Base-by-base conservation (phyloP, 2,888 invertebrate genomes). In the Thyatira batis region DNA sequence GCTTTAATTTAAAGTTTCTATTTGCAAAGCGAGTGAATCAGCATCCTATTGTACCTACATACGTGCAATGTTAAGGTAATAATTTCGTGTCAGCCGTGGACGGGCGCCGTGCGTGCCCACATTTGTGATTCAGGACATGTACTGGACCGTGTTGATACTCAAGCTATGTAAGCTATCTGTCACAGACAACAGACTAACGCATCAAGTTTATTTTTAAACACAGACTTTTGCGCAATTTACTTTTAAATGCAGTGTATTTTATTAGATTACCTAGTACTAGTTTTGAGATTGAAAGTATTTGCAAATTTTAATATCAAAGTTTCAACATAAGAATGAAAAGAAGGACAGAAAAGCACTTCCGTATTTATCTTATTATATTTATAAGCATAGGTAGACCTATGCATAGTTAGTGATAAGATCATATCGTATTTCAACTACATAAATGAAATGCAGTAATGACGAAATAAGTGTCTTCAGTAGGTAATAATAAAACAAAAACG, bases 61-160 rank as follows among this genome's bases (percentile, higher is more conserved):
- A 52, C 13, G 44, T 59, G 61, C 51, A 53, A 63, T 65, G 63
- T 65, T 51, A 54, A 54, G 62, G 71, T 66, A 74, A 73, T 78
- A 78, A 69, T 70, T 78, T 69, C 60, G 60, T 71, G 71, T 80
- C 75, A 71, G 63, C 21, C 63, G 62, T 57, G 59, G 74, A 71
- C 72, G 53, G 58, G 61, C 54, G 63, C 50, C 45, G 65, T 76
- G 72, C 75, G 72, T 76, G 78, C 71, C 53, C 61, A 56, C 61
- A 55, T 72, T 79, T 73, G 58, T 60, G 55, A 84, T 82, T 76
- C 78, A 52, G 61, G 45, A 55, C 80, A 68, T 63, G 73, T 51
- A 44, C 55, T 52, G 55, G 62, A 57, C 65, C 66, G 59, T 60
- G 52, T 60, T 52, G 55, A 52, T 61, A 54, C 58, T 33, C 50